phyloP scores from a whole-genome alignment of 2,113 vertebrate species.

The Leucopsar rothschildi region DNA sequence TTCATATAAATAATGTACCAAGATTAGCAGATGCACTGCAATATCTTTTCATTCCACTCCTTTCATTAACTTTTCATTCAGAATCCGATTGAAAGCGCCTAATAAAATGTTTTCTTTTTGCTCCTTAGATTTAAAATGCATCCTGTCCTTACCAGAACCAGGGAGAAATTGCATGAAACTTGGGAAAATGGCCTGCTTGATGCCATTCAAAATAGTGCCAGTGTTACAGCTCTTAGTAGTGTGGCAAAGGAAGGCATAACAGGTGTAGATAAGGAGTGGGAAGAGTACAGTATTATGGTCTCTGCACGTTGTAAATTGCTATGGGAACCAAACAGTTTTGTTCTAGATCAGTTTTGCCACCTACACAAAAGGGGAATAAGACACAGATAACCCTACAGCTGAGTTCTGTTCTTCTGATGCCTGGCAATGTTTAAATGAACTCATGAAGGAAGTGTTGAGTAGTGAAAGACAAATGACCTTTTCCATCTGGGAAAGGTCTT shows the following conservation, averaged over 20 bases:
- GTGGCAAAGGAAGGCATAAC: conserved; percentile 42
- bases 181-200: neutral
- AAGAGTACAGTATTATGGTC: conserved; percentile 17
- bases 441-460: conserved; percentile 70
- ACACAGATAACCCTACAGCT: conserved; percentile 63
- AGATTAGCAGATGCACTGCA: conserved; percentile 9
- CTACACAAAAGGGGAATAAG: conserved; percentile 62
- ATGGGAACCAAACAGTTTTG: conserved; percentile 69
- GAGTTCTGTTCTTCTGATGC: conserved; percentile 65
- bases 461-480: conserved; percentile 72
- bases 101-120: conserved; percentile 7
- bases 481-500: conserved; percentile 70
- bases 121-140: neutral
- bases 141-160: neutral
- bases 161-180: neutral
- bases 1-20: conserved; percentile 50
- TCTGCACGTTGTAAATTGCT: conserved; percentile 47
- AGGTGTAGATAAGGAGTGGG: conserved; percentile 65
- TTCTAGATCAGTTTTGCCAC: conserved; percentile 63
- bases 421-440: conserved; percentile 71
- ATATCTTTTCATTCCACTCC: conserved; percentile 8
- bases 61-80: conserved; percentile 47
- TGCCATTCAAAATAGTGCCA: neutral
- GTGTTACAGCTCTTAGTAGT: neutral
- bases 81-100: neutral